A percentile compares a stretch with the other conserved stretches of the same genome.
Conservation (phyloP, 2,797 vertebrate species). For the Anabacerthia variegaticeps region DNA sequence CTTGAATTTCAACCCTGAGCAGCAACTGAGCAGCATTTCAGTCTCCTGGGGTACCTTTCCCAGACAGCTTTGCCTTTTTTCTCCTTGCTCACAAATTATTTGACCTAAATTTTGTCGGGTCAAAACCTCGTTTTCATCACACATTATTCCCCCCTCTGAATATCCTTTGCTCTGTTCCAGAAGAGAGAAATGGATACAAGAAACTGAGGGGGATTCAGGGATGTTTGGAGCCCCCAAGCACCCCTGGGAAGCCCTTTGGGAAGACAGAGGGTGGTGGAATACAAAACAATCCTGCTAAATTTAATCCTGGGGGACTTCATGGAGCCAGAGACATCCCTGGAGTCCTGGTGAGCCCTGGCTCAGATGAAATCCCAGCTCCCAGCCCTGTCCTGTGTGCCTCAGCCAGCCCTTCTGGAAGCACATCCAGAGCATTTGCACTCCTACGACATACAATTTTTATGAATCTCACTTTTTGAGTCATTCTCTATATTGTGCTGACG, state of each 20-base stretch:
- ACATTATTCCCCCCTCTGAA: not conserved
- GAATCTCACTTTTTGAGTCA: not conserved
- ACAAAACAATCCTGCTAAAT: not conserved
- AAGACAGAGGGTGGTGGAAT: not conserved
- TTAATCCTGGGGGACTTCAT: not conserved
- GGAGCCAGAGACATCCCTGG: not conserved
- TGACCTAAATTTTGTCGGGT: not conserved
- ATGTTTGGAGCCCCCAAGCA: not conserved
- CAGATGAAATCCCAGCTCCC: not conserved
- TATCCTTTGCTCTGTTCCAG: not conserved
- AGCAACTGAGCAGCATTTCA: not conserved
- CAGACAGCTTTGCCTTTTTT: not conserved
- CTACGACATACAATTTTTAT: rapidly evolving
- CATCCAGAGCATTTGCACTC: not conserved
- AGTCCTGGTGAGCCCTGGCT: not conserved
- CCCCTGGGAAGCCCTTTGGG: not conserved
- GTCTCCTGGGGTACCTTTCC: not conserved
- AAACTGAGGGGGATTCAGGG: not conserved
- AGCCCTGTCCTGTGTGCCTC: not conserved
- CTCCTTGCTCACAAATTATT: not conserved
- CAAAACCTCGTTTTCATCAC: not conserved
- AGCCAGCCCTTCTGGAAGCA: not conserved
- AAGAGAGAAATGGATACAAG: not conserved
- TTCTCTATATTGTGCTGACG: not conserved
- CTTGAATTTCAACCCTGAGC: not conserved